These are phyloP conservation scores for Acronicta leporina DNA, from an alignment of 2,888 invertebrate species.

Conservation along the genomic window DNA sequence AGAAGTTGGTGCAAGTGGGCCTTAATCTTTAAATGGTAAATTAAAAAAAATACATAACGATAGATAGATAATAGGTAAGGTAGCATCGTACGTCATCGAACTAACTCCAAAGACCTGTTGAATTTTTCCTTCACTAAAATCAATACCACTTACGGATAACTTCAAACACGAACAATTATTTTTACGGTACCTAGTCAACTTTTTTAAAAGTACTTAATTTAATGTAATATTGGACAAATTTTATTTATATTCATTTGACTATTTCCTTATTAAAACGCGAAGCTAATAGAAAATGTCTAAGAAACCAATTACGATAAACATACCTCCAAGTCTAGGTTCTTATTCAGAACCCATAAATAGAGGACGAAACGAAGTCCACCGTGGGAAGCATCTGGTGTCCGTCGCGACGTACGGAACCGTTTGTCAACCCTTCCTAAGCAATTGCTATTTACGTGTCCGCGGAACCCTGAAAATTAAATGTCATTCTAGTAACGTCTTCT, in stretches of 20 bases:
- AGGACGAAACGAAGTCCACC: slow-evolving; percentile 53
- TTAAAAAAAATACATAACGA: too few relatives aligned
- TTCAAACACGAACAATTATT: too few relatives aligned
- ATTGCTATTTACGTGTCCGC: slow-evolving; percentile 63
- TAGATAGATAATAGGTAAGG: too few relatives aligned
- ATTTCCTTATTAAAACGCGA: slow-evolving; percentile 13
- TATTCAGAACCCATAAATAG: slow-evolving; percentile 42
- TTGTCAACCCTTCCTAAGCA: slow-evolving; percentile 69
- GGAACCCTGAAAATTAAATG: slow-evolving; percentile 70
- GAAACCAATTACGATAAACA: slow-evolving; percentile 29
- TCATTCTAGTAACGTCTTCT: slow-evolving; percentile 51
- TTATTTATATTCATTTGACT: slow-evolving; percentile 4
- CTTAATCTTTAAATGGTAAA: too few relatives aligned
- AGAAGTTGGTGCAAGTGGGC: too few relatives aligned
- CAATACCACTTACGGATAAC: too few relatives aligned
- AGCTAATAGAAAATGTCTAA: slow-evolving; percentile 34
- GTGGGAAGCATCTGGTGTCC: slow-evolving; percentile 66
- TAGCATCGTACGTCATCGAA: too few relatives aligned
- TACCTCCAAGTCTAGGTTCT: slow-evolving; percentile 38
- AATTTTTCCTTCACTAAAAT: too few relatives aligned
- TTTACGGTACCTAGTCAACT: too few relatives aligned
- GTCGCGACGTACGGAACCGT: slow-evolving; percentile 62
- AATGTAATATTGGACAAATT: slow-evolving; percentile 2
- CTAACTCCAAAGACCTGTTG: too few relatives aligned
- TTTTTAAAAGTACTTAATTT: too few relatives aligned